Base-by-base conservation (phyloP, 2,113 vertebrate genomes). In the Thryonomys swinderianus region DNA sequence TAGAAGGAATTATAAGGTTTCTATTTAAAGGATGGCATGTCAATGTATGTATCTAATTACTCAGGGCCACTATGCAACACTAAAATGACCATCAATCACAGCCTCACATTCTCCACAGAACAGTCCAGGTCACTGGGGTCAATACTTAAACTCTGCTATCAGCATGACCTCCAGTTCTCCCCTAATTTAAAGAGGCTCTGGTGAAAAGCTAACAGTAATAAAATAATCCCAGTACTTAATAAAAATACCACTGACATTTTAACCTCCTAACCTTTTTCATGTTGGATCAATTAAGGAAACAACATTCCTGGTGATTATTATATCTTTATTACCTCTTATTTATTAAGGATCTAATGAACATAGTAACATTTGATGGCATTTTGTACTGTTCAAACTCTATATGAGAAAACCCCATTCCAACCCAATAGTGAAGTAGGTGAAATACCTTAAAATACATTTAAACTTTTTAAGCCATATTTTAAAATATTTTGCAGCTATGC, bases 11-110 rank as follows among this genome's bases (percentile, higher is more conserved):
- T 85, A 84, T 73, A 84, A 78, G 8, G 1, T 74, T 93, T 95
- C 97, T 95, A 91, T 96, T 97, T 97, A 94, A 95, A 96, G 83
- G 34, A 90, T 2, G 1, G 14, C 64, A 85, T 85, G 88, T 91
- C 66, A 82, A 64, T n/a, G 30, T 23, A 11, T 2, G 21, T 80
- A 91, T 95, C 93, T 82, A 84, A 76, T 93, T 95, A 90, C 91
- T 67, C 40, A 45, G 76, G 82, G 87, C 42, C 40, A 16, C 76
- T 32, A 45, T 45, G 84, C 69, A 80, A 84, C 86, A 73, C 89
- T 89, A 45, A 93, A 84, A 81, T 14, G 57, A 57, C 69, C 94
- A 96, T 97, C 80, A 87, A 88, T 96, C 96, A 96, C 71, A 42
- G n/a, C 91, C 91, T 96, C 97, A 76, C 90, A 73, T 91, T 96